Evolutionary conservation across 2,797 vertebrate species (phyloP), one percentile per base, ranked within the genome.

Genomic region (Thalassophryne amazonica): DNA sequence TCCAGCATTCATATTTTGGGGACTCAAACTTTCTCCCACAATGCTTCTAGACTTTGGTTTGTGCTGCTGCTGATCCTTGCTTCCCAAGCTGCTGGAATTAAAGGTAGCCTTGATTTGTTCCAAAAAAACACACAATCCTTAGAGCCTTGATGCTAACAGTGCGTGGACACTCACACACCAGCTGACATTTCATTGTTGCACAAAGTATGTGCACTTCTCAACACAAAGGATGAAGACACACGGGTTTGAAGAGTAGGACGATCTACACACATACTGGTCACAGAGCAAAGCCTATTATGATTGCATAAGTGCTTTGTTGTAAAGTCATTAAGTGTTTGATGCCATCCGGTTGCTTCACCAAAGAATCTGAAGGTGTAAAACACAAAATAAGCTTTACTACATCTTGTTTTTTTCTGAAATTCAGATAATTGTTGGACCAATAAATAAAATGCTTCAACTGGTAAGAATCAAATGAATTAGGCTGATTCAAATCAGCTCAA

Each of bases 21-120:
- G 45, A 23, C 31, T 47, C 14, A 25, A 33, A 13, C 29, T 6
- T 13, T 51, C 36, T 14, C 32, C 33, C 71, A 92, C 35, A 23
- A 96, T 96, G 94, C 66, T 75, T 79, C 84, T 88, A 77, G 90
- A 84, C 76, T 78, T 51, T 50, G 90, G 81, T 77, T 89, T 8
- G 48, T 89, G 66, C 49, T 91, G 48, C 66, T 93, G 52, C 46
- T 92, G 32, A 68, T 88, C 48, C 57, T 93, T 71, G 46, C 80
- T 39, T 75, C 91, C 10, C 90, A 88, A 34, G 85, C 87, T 65
- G 81, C 88, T 47, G 89, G 84, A 79, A 80, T 64, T 51, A 88
- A 83, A 94, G 93, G 94, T 97, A 88, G 89, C 18, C 16, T 18
- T 0, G 23, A 56, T 76, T 59, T 53, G n/a, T 34, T 30, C 7